These are phyloP conservation scores for Crenuchus spilurus DNA, from an alignment of 2,797 vertebrate genomes.

Conservation along the genomic window DNA sequence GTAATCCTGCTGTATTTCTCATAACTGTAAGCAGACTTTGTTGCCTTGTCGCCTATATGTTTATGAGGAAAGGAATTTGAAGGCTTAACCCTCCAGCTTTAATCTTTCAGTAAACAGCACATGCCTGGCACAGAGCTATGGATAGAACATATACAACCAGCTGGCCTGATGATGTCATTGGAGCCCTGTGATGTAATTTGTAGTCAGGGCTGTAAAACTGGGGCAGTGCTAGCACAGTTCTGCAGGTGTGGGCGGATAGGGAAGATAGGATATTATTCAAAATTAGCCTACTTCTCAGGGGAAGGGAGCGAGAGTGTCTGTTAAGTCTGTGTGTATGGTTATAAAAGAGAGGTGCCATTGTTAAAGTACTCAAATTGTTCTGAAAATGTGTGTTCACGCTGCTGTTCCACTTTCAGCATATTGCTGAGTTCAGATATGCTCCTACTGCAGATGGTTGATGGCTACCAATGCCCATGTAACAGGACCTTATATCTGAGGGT, in stretches of 20 bases:
- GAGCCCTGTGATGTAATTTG: neutral
- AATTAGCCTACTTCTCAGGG: constrained; percentile 25
- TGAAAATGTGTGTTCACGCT: neutral
- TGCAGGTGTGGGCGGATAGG: constrained; percentile 23
- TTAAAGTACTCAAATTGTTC: neutral
- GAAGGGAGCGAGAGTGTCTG: neutral
- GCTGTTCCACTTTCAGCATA: constrained; percentile 13
- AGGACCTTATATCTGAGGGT: neutral
- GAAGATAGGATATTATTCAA: constrained; percentile 14
- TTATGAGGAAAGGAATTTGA: neutral
- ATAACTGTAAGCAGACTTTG: neutral
- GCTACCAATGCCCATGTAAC: neutral
- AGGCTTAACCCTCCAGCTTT: neutral
- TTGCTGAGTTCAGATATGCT: constrained; percentile 4
- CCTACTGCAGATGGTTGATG: neutral
- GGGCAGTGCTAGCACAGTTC: constrained; percentile 19
- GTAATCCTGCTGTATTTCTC: neutral
- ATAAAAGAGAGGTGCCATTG: neutral
- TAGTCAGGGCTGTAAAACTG: neutral
- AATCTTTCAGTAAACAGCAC: constrained; percentile 1
- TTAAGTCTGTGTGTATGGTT: neutral
- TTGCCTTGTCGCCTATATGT: neutral
- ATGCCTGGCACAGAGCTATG: neutral
- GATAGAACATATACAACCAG: neutral
- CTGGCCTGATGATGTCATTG: constrained; percentile 20